These are phyloP conservation scores for Agrochola litura DNA, from an alignment of 2,888 invertebrate genomes.

Conservation along the genomic window DNA sequence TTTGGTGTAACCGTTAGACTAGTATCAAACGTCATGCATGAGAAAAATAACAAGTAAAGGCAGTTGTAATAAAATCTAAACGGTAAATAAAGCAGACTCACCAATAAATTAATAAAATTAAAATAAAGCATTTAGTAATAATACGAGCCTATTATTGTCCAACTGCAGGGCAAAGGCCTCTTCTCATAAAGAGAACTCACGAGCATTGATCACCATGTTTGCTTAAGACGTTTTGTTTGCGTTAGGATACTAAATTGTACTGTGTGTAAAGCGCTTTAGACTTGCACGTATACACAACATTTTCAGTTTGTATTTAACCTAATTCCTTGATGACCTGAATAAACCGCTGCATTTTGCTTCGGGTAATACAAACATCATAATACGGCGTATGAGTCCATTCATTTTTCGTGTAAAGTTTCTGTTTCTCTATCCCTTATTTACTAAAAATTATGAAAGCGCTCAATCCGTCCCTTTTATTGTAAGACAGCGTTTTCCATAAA, in stretches of 20 bases:
- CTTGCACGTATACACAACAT: neutral
- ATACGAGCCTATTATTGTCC: neutral
- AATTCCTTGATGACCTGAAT: neutral
- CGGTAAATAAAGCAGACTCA: neutral
- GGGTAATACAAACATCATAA: neutral
- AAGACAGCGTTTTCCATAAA: conserved; percentile 56
- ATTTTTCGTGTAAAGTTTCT: no score
- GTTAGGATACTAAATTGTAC: neutral
- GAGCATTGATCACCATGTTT: neutral
- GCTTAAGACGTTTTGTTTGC: neutral
- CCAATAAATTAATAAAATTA: neutral
- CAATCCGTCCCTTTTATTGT: conserved; percentile 50
- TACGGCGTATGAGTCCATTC: neutral
- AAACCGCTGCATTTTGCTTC: neutral
- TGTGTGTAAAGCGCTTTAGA: neutral
- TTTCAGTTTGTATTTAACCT: neutral
- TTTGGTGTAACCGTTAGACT: no score
- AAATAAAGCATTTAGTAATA: neutral
- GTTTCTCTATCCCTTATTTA: neutral
- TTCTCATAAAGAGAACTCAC: neutral
- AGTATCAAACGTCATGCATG: neutral
- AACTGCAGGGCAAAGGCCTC: neutral
- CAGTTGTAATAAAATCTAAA: neutral
- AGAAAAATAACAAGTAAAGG: neutral
- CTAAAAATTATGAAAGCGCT: conserved; percentile 22